These are phyloP conservation scores for Isotomurus palustris DNA, from an alignment of 2,888 invertebrate species.

Conservation along the genomic window DNA sequence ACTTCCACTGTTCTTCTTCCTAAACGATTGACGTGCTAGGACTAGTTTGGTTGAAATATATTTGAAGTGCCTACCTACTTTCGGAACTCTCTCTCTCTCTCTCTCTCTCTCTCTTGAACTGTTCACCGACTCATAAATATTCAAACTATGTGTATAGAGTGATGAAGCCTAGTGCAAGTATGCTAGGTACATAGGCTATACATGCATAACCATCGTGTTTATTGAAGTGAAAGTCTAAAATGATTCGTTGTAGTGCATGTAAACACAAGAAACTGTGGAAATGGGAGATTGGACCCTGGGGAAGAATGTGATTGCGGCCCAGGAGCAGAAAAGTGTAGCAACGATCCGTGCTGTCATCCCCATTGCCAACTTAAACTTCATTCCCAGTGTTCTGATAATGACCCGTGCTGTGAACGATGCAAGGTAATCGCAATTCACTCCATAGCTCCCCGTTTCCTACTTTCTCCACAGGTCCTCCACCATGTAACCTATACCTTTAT, in stretches of 20 bases:
- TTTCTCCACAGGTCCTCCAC: no score
- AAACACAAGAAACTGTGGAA: conserved; percentile 35
- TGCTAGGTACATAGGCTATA: not conserved
- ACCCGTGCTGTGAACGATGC: conserved; percentile 69
- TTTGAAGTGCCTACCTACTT: no score
- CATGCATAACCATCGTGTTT: not conserved
- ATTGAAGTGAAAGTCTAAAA: conserved; percentile 25
- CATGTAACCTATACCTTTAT: no score
- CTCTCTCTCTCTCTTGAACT: no score
- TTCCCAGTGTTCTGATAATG: conserved; percentile 38
- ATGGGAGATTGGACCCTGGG: conserved; percentile 32
- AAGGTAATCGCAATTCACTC: conserved; percentile 72
- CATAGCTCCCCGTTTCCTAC: no score
- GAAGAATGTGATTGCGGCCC: conserved; percentile 40
- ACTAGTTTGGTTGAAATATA: no score
- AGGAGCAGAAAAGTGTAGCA: conserved; percentile 27
- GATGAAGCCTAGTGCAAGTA: not conserved
- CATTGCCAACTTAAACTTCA: conserved; percentile 39
- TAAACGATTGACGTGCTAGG: no score
- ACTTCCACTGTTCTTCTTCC: no score
- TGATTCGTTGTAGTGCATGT: conserved; percentile 22
- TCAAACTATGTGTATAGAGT: no score
- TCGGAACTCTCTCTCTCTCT: no score
- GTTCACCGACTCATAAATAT: no score
- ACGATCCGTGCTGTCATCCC: conserved; percentile 38